A percentile compares a stretch with the other conserved stretches of the same genome.
Conservation (phyloP, 2,797 vertebrate genomes). For the Hemitrygon akajei region DNA sequence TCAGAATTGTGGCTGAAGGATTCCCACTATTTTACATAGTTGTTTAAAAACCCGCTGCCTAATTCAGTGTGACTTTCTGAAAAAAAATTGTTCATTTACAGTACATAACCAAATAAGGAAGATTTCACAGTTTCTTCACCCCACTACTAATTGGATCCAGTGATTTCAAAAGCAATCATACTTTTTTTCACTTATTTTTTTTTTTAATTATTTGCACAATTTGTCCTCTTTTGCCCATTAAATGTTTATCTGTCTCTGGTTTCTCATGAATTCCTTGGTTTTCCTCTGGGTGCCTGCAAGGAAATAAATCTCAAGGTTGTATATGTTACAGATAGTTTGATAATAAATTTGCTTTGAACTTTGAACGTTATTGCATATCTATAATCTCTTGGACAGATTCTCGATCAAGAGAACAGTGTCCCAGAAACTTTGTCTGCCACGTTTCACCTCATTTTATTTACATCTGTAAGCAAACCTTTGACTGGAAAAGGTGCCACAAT, state of each 20-base stretch:
- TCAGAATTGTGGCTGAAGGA: background rate
- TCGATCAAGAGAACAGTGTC: background rate
- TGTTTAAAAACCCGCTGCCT: background rate
- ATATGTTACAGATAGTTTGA: too few relatives aligned
- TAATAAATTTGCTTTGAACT: too few relatives aligned
- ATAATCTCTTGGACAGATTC: constrained; percentile 10
- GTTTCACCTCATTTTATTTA: constrained; percentile 17
- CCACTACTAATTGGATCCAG: background rate
- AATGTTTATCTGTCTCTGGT: too few relatives aligned
- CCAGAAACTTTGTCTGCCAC: background rate
- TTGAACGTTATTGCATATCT: background rate
- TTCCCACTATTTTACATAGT: background rate
- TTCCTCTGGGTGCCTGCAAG: too few relatives aligned
- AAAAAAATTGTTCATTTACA: background rate
- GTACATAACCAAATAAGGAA: background rate
- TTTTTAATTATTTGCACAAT: too few relatives aligned
- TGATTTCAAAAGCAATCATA: background rate
- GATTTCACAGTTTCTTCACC: background rate
- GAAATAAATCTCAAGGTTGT: too few relatives aligned
- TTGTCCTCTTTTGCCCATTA: too few relatives aligned
- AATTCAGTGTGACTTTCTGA: background rate
- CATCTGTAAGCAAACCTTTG: constrained; percentile 28
- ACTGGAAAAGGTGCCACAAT: constrained; percentile 46
- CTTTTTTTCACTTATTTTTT: background rate
- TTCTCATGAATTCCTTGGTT: too few relatives aligned